Conservation (phyloP, 2,888 invertebrate genomes). For the Lasiommata megera region DNA sequence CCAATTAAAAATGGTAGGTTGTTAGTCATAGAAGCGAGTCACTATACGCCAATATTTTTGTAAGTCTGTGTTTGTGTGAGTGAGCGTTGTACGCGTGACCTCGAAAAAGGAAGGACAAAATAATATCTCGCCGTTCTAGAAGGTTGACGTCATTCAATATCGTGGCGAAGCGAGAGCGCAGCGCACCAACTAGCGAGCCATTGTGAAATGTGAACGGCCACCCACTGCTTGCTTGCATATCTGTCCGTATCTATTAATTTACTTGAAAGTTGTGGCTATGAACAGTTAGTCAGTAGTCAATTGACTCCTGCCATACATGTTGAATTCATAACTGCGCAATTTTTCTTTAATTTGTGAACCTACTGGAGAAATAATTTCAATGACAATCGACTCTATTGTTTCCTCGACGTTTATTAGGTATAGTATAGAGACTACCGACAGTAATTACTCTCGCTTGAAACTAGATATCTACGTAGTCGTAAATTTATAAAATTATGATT, state of each 20-base stretch:
- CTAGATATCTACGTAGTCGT: constrained; percentile 15
- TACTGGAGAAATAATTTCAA: constrained; percentile 61
- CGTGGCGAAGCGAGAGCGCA: constrained; percentile 56
- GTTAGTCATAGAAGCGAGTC: constrained; percentile 25
- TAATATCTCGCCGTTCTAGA: constrained; percentile 72
- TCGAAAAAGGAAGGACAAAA: constrained; percentile 66
- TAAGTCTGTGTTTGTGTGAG: constrained; percentile 61
- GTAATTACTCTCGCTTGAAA: constrained; percentile 41
- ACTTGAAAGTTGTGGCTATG: constrained; percentile 75
- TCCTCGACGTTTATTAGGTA: constrained; percentile 73
- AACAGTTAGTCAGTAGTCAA: constrained; percentile 61
- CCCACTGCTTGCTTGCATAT: constrained; percentile 72
- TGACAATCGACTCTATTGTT: constrained; percentile 58
- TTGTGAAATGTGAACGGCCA: constrained; percentile 81
- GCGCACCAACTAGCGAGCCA: constrained; percentile 55
- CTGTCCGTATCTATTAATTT: constrained; percentile 66
- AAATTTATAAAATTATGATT: no score
- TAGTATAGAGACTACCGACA: constrained; percentile 61
- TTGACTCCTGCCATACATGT: constrained; percentile 74
- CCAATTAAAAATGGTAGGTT: constrained; percentile 36
- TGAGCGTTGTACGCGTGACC: constrained; percentile 69
- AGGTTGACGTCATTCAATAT: constrained; percentile 74
- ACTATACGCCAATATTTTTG: constrained; percentile 38
- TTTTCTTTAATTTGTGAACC: constrained; percentile 62
- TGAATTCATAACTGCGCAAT: constrained; percentile 64